A percentile compares a stretch with the other conserved stretches of the same genome.
These are phyloP conservation scores for Belonocnema kinseyi DNA, from an alignment of 1,140 invertebrate species.

Conservation along the genomic window DNA sequence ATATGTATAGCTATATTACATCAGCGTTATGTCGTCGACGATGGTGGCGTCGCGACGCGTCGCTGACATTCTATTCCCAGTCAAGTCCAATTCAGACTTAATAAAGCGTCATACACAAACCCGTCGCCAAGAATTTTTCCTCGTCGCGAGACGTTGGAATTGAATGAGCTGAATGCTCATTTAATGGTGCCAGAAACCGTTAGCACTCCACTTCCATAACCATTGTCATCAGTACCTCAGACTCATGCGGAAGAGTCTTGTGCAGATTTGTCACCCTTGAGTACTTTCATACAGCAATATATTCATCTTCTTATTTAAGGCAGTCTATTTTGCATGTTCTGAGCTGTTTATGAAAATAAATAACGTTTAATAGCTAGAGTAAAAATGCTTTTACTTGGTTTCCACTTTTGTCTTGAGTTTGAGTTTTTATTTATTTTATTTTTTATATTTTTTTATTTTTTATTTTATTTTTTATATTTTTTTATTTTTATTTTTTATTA, in stretches of 20 bases:
- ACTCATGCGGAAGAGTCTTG: background rate
- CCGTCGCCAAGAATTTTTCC: slow-evolving; percentile 57
- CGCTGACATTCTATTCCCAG: slow-evolving; percentile 63
- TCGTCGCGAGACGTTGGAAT: slow-evolving; percentile 58
- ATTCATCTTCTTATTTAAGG: background rate
- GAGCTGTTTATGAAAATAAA: too few relatives aligned
- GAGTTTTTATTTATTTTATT: too few relatives aligned
- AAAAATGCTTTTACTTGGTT: too few relatives aligned
- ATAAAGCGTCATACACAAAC: slow-evolving; percentile 71
- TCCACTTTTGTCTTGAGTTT: too few relatives aligned
- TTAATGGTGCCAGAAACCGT: slow-evolving; percentile 58
- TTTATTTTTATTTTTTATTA: too few relatives aligned
- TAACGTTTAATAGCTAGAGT: too few relatives aligned
- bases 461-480: too few relatives aligned
- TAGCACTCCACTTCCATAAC: slow-evolving; percentile 45
- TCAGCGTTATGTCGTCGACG: slow-evolving; percentile 42
- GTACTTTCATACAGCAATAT: slow-evolving; percentile 25
- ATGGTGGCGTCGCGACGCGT: slow-evolving; percentile 46
- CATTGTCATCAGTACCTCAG: slow-evolving; percentile 46
- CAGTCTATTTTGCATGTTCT: too few relatives aligned
- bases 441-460: too few relatives aligned
- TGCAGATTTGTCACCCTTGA: slow-evolving; percentile 20
- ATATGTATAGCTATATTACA: slow-evolving; percentile 43
- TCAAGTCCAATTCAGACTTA: slow-evolving; percentile 68
- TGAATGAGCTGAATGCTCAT: slow-evolving; percentile 72